A percentile compares a stretch with the other conserved stretches of the same genome.
phyloP scores from a whole-genome alignment of 2,113 vertebrate genomes.

The Sturnira hondurensis region DNA sequence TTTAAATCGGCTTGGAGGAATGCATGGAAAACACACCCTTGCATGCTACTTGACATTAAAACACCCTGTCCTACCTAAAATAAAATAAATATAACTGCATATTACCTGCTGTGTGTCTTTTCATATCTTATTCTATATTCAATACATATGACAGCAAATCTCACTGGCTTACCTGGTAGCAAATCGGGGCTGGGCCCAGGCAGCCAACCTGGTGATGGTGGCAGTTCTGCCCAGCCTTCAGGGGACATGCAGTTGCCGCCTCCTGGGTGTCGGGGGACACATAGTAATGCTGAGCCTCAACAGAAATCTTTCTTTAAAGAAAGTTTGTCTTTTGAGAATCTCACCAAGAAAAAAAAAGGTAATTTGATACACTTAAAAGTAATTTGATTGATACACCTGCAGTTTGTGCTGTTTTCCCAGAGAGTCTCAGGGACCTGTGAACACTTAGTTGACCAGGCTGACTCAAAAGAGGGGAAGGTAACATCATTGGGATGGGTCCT shows the following conservation, averaged over 20 bases:
- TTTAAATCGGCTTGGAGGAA: background rate
- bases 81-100: slow-evolving; percentile 36
- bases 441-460: background rate
- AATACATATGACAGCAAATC: background rate
- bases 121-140: background rate
- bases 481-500: background rate
- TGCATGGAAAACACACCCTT: background rate
- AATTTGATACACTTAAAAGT: background rate
- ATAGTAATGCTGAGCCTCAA: background rate
- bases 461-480: background rate
- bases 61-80: background rate
- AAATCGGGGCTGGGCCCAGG: background rate
- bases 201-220: background rate
- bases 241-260: background rate
- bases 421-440: background rate
- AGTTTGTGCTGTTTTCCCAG: background rate
- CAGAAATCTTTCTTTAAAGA: background rate
- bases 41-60: slow-evolving; percentile 33
- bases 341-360: background rate
- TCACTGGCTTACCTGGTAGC: slow-evolving; percentile 4
- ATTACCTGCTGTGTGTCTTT: background rate
- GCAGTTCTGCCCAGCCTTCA: background rate
- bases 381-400: background rate
- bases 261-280: background rate
- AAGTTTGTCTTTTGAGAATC: slow-evolving; percentile 30